phyloP scores from a whole-genome alignment of 1,140 invertebrate genomes.

The Prorops nasuta region DNA sequence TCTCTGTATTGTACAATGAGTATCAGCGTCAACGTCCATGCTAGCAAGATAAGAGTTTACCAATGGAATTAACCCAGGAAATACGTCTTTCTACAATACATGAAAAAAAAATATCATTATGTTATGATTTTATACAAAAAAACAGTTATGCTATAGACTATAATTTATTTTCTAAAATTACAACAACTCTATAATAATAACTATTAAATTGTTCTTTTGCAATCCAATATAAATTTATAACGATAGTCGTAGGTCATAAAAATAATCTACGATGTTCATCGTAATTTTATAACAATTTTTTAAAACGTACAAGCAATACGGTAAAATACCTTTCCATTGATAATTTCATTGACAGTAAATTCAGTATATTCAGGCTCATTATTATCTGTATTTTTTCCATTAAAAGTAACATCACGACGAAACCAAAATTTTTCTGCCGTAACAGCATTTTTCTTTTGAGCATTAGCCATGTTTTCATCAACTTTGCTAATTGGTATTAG shows the following conservation, averaged over 20 bases:
- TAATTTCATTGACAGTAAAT: conserved; percentile 94
- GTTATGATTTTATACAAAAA: neutral
- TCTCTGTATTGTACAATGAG: conserved; percentile 93
- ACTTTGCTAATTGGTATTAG: conserved; percentile 98
- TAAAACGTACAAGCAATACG: neutral
- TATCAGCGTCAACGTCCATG: conserved; percentile 95
- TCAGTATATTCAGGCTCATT: conserved; percentile 60
- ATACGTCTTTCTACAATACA: conserved; percentile 70
- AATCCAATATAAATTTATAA: too few relatives aligned
- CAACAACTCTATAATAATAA: too few relatives aligned
- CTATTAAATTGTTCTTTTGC: too few relatives aligned
- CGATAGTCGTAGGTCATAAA: conserved; percentile 3
- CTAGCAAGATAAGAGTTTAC: conserved; percentile 90
- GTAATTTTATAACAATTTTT: conserved; percentile 5
- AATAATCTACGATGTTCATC: conserved; percentile 9
- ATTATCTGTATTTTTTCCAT: conserved; percentile 40
- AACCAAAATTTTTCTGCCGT: conserved; percentile 87
- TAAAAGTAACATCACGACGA: conserved; percentile 72
- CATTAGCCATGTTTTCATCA: conserved; percentile 96
- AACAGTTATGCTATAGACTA: too few relatives aligned
- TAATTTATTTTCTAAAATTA: too few relatives aligned
- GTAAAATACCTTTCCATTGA: conserved; percentile 86
- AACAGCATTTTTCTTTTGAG: conserved; percentile 88
- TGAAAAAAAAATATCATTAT: conserved; percentile 11
- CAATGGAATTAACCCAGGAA: conserved; percentile 92